Conservation (phyloP, 2,113 vertebrate genomes). For the Alouatta palliata region DNA sequence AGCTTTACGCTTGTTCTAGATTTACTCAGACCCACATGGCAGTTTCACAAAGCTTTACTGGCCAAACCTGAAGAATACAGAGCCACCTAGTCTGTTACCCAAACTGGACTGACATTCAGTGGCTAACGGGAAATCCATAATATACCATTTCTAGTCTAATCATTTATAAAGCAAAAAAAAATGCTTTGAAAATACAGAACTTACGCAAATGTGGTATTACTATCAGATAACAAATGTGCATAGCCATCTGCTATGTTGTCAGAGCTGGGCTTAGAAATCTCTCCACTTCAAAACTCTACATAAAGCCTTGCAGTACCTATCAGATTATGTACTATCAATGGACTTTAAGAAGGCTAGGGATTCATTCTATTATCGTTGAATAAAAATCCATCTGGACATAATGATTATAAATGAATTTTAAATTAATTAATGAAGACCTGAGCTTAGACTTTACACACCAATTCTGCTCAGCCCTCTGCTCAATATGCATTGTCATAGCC, state of each 20-base stretch:
- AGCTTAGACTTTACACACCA: not conserved
- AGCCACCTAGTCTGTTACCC: not conserved
- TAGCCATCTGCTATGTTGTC: conserved; percentile 70
- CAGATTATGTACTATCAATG: not conserved
- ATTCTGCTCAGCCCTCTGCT: conserved; percentile 1
- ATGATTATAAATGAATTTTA: conserved; percentile 43
- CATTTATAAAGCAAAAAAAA: conserved; percentile 59
- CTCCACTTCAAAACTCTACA: conserved; percentile 34
- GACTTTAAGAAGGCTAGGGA: not conserved
- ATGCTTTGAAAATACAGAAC: conserved; percentile 68
- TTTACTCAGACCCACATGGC: not conserved
- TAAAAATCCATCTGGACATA: conserved; percentile 1
- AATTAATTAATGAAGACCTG: conserved; percentile 1
- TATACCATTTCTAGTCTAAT: conserved; percentile 57
- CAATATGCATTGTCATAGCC: not conserved
- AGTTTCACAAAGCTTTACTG: not conserved
- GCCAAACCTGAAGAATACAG: not conserved
- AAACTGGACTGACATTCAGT: conserved; percentile 26
- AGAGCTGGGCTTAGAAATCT: conserved; percentile 63
- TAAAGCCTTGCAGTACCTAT: not conserved
- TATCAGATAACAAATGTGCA: conserved; percentile 72
- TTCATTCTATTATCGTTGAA: not conserved
- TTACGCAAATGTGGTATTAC: conserved; percentile 78
- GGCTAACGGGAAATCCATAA: conserved; percentile 53
- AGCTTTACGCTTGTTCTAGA: not conserved